Evolutionary conservation across 2,113 vertebrate genomes (phyloP).

Genomic region (Nycticorax nycticorax): DNA sequence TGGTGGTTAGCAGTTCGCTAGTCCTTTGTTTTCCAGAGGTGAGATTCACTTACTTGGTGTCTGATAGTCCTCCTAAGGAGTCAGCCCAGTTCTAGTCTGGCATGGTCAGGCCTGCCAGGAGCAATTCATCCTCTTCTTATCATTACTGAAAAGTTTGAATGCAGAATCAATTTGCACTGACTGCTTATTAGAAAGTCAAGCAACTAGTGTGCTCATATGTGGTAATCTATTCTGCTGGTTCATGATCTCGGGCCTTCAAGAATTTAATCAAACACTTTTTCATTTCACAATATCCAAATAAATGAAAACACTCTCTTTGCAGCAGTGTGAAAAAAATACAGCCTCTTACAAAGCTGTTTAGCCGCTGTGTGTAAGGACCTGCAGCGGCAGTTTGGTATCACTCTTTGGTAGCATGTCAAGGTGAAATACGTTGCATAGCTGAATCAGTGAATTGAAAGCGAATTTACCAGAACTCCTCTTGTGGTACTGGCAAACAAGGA

Average conservation of each 20-base stretch:
- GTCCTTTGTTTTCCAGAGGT: not conserved
- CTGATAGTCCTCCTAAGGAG: not conserved
- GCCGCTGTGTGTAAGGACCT: not conserved
- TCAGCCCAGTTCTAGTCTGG: not conserved
- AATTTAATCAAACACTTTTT: not conserved
- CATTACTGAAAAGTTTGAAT: not conserved
- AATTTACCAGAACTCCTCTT: not conserved
- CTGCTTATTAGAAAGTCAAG: not conserved
- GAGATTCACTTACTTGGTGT: not conserved
- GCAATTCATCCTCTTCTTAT: not conserved
- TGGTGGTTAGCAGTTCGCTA: not conserved
- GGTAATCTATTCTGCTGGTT: not conserved
- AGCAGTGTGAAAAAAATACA: not conserved
- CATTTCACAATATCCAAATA: not conserved
- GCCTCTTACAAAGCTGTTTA: not conserved
- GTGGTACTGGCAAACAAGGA: not conserved
- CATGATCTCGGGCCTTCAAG: not conserved
- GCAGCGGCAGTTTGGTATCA: not conserved
- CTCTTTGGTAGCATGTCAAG: not conserved
- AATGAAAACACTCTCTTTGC: not conserved
- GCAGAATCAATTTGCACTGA: not conserved
- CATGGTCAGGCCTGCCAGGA: not conserved
- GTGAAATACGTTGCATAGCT: not conserved
- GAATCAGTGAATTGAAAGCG: not conserved
- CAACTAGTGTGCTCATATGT: not conserved